These are phyloP conservation scores for Pogonocichla stellata DNA, from an alignment of 2,113 vertebrate species.

Conservation along the genomic window DNA sequence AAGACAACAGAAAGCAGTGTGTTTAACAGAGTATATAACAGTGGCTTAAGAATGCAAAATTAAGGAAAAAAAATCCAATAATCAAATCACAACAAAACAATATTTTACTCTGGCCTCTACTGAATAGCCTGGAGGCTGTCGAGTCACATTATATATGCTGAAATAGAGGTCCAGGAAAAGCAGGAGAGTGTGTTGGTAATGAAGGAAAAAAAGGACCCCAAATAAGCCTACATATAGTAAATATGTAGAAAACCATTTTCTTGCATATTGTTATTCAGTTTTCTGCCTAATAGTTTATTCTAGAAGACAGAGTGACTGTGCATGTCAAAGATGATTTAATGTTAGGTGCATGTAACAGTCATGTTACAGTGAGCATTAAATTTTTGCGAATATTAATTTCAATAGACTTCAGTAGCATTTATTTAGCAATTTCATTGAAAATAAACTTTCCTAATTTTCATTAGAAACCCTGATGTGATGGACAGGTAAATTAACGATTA, in stretches of 20 bases:
- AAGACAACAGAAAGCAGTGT: background rate
- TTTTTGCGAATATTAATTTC: background rate
- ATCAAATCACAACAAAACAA: background rate
- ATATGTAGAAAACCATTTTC: background rate
- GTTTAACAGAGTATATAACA: background rate
- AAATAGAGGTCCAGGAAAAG: background rate
- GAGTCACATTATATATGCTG: background rate
- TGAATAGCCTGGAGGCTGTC: background rate
- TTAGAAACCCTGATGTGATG: background rate
- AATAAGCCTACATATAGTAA: background rate
- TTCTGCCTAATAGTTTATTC: background rate
- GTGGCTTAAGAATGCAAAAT: background rate
- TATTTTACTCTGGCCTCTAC: background rate
- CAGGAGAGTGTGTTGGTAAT: background rate
- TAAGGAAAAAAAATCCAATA: background rate
- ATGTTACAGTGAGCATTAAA: background rate
- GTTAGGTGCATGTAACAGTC: background rate
- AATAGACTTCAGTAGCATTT: background rate
- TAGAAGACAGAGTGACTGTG: background rate
- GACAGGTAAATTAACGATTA: background rate
- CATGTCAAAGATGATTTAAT: background rate
- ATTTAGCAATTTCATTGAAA: background rate
- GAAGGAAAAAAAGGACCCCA: accelerated
- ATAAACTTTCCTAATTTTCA: background rate
- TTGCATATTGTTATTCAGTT: background rate